phyloP scores from a whole-genome alignment of 2,797 vertebrate species.

The Micropoecilia bifurca region DNA sequence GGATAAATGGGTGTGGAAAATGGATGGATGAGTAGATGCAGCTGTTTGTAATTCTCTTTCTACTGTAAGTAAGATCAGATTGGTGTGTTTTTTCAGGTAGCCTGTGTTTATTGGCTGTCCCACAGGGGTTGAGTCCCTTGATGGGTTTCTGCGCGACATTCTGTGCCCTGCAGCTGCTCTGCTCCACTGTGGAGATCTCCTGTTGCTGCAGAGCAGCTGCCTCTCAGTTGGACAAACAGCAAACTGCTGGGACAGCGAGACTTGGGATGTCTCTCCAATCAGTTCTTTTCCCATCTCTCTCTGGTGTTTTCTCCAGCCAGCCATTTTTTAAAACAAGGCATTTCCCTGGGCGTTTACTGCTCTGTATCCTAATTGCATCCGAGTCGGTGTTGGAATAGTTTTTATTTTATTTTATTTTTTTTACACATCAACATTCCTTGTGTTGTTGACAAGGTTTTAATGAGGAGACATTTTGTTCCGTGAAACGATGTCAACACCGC shows the following conservation, averaged over 20 bases:
- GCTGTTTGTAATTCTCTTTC: not conserved
- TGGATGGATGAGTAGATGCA: not conserved
- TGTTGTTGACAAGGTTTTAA: conserved; percentile 20
- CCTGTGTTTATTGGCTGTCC: conserved; percentile 3
- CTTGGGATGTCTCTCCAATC: conserved; percentile 8
- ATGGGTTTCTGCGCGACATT: conserved; percentile 8
- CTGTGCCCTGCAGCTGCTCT: conserved; percentile 29
- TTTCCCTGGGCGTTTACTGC: not conserved
- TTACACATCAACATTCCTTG: not conserved
- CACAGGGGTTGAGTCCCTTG: conserved; percentile 21
- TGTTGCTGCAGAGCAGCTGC: conserved; percentile 28
- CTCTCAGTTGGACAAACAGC: conserved; percentile 27
- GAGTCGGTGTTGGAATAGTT: not conserved
- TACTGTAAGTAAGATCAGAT: not conserved
- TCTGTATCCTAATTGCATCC: conserved; percentile 3
- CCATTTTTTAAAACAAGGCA: conserved; percentile 1
- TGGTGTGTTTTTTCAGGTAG: not conserved
- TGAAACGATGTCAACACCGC: conserved; percentile 2
- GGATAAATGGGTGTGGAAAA: not conserved
- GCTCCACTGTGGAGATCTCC: conserved; percentile 16
- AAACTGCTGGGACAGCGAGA: not conserved
- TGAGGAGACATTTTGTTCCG: conserved; percentile 12
- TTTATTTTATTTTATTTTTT: not conserved
- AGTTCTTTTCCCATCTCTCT: not conserved
- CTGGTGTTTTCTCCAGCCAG: not conserved